Percentiles rank a stretch among this genome's conserved stretches.
Conservation (phyloP, 2,113 vertebrate genomes). For the Oreochromis aureus region DNA sequence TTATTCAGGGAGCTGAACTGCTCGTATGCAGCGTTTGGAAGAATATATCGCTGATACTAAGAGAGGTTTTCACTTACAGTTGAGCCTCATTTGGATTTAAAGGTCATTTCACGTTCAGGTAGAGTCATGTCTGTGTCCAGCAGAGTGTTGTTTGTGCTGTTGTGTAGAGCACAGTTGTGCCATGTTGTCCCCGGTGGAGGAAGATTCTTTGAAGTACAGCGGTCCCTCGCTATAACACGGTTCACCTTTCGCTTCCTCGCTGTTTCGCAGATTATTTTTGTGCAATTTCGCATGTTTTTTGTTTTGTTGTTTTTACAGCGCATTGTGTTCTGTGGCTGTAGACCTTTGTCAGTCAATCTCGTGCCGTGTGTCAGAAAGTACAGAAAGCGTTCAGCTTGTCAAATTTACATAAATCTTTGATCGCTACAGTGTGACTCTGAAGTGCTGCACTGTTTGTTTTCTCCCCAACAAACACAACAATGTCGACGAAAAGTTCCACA, state of each 20-base stretch:
- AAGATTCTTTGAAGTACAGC: neutral
- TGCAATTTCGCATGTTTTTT: neutral
- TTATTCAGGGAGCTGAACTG: neutral
- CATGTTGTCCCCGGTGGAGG: neutral
- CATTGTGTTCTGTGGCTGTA: neutral
- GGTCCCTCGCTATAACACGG: fast-evolving
- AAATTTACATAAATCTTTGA: neutral
- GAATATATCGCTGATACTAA: neutral
- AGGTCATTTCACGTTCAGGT: neutral
- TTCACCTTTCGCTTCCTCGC: neutral
- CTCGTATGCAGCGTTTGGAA: neutral
- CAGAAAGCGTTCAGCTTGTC: neutral
- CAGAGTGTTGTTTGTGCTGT: neutral
- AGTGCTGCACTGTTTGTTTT: neutral
- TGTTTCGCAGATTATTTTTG: neutral
- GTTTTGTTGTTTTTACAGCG: neutral
- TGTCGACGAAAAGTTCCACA: fast-evolving
- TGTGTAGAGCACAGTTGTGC: neutral
- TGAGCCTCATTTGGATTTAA: neutral
- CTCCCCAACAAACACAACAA: neutral
- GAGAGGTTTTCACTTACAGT: neutral
- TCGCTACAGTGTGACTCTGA: neutral
- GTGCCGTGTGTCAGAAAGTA: neutral
- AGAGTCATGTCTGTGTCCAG: neutral
- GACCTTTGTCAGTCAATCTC: neutral